Evolutionary conservation across 2,113 vertebrate species (phyloP), one percentile per base, ranked within the genome.

Genomic region (Plestiodon gilberti): DNA sequence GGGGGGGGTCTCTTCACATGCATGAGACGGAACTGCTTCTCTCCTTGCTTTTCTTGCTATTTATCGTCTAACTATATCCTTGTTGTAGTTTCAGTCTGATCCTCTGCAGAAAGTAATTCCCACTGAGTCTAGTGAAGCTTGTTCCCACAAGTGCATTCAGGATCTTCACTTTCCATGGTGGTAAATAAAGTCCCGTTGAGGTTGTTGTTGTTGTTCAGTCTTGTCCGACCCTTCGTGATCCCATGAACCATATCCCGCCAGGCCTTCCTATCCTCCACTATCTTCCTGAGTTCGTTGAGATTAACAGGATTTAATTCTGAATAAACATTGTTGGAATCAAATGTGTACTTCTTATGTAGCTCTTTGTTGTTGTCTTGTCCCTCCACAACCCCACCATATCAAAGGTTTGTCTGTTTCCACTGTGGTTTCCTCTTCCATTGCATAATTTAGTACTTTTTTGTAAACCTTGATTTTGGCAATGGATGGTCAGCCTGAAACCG

Each of bases 361-460:
- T n/a, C 25, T 73, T 69, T 30, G 20, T 71, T 55, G 28, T 61
- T 83, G 4, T 22, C 40, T 52, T 48, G 43, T 48, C 43, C n/a
- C n/a, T 23, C 10, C 69, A 6, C 2, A 13, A 6, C 28, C 35
- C 22, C 10, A 33, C 23, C 17, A 52, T 35, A 81, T 81, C 67
- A 86, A 74, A 86, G 40, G 15, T n/a, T 62, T 61, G 35, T 8
- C 78, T 74, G 15, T 64, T 81, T 75, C 78, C 28, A 17, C 23
- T 81, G 57, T 64, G 69, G 69, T 86, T 86, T 81, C 78, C 78
- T 15, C 8, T 25, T 74, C 20, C 11, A 48, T 81, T 64, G 75
- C 65, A 78, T 28, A 33, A 52, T 64, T 86, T 86, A 78, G 40
- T 86, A 35, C n/a, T 52, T 65, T 86, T 80, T 71, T 33, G 64